Evolutionary conservation across 2,888 invertebrate genomes (phyloP).

Genomic region (Lithosia quadra): DNA sequence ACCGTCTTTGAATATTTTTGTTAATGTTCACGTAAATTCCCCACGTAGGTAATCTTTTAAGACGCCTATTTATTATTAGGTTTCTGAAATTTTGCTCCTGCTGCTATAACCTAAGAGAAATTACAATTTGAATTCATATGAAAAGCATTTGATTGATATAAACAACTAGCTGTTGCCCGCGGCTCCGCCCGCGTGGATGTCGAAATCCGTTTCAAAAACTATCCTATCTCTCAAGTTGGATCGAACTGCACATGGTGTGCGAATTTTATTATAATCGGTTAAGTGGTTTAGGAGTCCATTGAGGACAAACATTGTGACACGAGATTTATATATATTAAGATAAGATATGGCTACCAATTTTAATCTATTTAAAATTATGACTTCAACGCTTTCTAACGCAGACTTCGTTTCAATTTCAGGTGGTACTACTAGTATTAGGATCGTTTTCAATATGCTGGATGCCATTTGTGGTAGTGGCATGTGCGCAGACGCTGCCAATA

Average conservation of each 20-base stretch:
- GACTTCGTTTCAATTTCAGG: slow-evolving; percentile 81
- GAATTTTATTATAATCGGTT: no score
- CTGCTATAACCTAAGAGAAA: background rate
- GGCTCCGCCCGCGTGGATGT: no score
- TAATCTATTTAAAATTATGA: background rate
- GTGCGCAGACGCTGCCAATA: slow-evolving; percentile 86
- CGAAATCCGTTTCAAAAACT: no score
- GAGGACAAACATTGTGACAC: no score
- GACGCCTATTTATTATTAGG: background rate
- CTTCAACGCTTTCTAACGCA: slow-evolving; percentile 1
- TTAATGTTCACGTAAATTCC: no score
- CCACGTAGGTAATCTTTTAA: background rate
- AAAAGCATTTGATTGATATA: background rate
- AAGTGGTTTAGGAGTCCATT: no score
- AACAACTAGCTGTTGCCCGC: no score
- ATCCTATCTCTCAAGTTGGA: no score
- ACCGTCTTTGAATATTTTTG: no score
- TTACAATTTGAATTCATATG: background rate
- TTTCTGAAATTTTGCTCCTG: background rate
- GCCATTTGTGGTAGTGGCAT: slow-evolving; percentile 91
- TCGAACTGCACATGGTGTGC: no score
- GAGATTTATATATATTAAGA: no score
- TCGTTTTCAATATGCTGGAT: slow-evolving; percentile 94
- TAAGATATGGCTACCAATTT: background rate
- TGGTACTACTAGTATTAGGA: slow-evolving; percentile 92